These are phyloP conservation scores for Cephalopachus bancanus DNA, from an alignment of 2,797 vertebrate genomes.

Conservation along the genomic window DNA sequence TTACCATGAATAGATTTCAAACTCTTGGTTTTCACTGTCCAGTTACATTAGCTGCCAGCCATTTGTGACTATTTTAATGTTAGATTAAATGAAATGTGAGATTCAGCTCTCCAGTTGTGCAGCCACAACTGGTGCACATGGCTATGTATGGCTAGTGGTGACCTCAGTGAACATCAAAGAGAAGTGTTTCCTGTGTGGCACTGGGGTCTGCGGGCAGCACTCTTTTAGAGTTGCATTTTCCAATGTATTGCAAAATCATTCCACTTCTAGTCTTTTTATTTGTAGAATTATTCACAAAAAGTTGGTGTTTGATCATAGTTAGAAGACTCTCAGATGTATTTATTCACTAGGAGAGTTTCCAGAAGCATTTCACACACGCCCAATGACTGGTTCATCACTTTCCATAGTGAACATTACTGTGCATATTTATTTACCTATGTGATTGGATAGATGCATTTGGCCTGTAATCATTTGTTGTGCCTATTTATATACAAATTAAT, in stretches of 20 bases:
- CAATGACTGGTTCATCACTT: conserved; percentile 48
- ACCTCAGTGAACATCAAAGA: background rate
- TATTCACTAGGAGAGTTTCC: conserved; percentile 12
- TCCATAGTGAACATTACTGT: background rate
- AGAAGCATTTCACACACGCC: background rate
- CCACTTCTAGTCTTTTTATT: background rate
- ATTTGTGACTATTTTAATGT: conserved; percentile 45
- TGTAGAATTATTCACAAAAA: conserved; percentile 58
- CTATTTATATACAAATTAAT: conserved; percentile 41
- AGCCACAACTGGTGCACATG: background rate
- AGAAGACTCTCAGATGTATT: conserved; percentile 39
- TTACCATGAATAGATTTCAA: conserved; percentile 25
- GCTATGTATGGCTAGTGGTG: background rate
- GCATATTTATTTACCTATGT: background rate
- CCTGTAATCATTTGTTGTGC: conserved; percentile 23
- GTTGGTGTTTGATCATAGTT: background rate
- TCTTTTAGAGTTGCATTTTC: background rate
- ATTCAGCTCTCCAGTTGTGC: background rate
- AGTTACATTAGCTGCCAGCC: background rate
- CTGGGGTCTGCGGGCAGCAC: background rate
- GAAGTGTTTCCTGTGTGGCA: background rate
- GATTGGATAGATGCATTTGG: background rate
- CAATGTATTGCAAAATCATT: background rate
- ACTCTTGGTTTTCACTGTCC: background rate
- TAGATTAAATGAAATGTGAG: conserved; percentile 22